Percentiles rank a stretch among this genome's conserved stretches.
phyloP scores from a whole-genome alignment of 2,888 invertebrate species.

The Phortica magna region DNA sequence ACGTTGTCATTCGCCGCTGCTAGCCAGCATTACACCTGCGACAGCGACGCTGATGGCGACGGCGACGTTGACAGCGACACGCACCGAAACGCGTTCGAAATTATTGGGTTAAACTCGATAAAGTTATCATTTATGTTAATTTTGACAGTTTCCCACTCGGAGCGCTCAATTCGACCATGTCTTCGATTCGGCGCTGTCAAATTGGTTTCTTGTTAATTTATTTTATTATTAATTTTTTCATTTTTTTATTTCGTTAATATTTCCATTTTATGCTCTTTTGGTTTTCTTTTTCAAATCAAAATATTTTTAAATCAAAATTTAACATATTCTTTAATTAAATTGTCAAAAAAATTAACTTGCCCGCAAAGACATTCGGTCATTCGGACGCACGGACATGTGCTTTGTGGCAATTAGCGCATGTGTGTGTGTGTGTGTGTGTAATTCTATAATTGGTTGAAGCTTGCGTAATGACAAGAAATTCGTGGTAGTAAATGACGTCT shows the following conservation, averaged over 20 bases:
- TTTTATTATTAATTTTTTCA: slow-evolving; percentile 30
- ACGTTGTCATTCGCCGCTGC: not conserved
- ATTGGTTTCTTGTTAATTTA: slow-evolving; percentile 32
- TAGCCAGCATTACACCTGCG: slow-evolving; percentile 31
- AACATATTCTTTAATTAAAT: slow-evolving; percentile 6
- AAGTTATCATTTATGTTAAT: slow-evolving; percentile 73
- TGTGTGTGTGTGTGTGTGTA: too few species aligned
- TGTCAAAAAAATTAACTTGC: slow-evolving; percentile 7
- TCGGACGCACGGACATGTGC: too few species aligned
- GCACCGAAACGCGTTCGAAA: slow-evolving; percentile 48
- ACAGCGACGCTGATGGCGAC: not conserved
- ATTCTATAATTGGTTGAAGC: too few species aligned
- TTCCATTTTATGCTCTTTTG: not conserved
- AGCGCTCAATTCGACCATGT: not conserved
- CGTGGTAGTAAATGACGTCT: too few species aligned
- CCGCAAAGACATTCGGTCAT: not conserved
- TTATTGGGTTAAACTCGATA: slow-evolving; percentile 61
- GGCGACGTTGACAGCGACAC: slow-evolving; percentile 37
- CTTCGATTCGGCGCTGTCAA: not conserved
- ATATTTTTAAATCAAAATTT: not conserved
- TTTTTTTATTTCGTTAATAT: not conserved
- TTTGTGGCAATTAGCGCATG: too few species aligned
- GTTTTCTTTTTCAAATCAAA: not conserved
- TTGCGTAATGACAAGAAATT: too few species aligned
- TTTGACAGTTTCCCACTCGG: slow-evolving; percentile 49